Conservation (phyloP, 2,797 vertebrate genomes). For the Sebastes itinus region DNA sequence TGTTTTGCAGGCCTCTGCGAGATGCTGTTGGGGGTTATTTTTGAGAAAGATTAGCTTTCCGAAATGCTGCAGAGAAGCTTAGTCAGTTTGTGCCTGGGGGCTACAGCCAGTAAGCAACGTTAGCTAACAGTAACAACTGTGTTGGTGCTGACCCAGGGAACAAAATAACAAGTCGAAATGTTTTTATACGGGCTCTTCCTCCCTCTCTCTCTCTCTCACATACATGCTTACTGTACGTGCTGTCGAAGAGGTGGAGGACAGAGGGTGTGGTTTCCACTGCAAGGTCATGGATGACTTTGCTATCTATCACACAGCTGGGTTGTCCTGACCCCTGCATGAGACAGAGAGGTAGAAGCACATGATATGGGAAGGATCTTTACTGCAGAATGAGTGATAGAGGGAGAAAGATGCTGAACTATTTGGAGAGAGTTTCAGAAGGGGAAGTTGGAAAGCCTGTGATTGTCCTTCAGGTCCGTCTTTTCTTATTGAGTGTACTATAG, state of each 20-base stretch:
- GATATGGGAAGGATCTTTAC: neutral
- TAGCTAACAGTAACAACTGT: slow-evolving; percentile 23
- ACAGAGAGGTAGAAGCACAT: neutral
- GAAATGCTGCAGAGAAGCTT: slow-evolving; percentile 49
- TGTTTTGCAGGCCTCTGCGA: slow-evolving; percentile 1
- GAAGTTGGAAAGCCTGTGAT: slow-evolving; percentile 42
- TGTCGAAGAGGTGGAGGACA: slow-evolving; percentile 30
- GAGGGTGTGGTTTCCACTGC: slow-evolving; percentile 63
- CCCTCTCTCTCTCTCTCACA: no score
- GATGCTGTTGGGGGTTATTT: slow-evolving; percentile 39
- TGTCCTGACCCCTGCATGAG: slow-evolving; percentile 50
- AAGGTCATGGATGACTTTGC: slow-evolving; percentile 70
- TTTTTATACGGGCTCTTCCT: neutral
- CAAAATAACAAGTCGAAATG: neutral
- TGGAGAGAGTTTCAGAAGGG: slow-evolving; percentile 14
- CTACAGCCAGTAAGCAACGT: slow-evolving; percentile 18
- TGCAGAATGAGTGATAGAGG: neutral
- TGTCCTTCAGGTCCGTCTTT: slow-evolving; percentile 54
- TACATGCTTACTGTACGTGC: neutral
- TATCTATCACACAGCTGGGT: slow-evolving; percentile 72
- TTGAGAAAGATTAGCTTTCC: slow-evolving; percentile 51
- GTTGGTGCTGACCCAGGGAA: slow-evolving; percentile 6
- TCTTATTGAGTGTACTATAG: slow-evolving; percentile 14
- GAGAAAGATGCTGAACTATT: neutral
- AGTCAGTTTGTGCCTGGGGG: slow-evolving; percentile 41